Base-by-base conservation (phyloP, 1,140 invertebrate species). In the Onthophagus taurus region DNA sequence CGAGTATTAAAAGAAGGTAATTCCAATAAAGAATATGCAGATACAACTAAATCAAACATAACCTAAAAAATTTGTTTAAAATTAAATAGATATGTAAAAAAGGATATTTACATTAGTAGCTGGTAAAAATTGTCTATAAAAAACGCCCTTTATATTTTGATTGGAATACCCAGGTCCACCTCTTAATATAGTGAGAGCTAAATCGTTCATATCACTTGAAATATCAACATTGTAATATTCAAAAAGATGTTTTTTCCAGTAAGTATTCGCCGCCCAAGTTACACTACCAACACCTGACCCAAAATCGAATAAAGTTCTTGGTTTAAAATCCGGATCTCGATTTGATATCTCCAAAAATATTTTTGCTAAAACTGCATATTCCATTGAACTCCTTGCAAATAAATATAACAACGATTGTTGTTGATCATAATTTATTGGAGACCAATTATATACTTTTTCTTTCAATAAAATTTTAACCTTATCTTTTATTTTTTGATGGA, bases 281-380 rank as follows among this genome's bases (percentile, higher is more conserved):
- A 77, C 81, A 19, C 85, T 84, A 2, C 89, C 90, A 31, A 89
- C 64, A 11, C 90, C 91, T 33, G 89, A 92, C 4, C 91, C 91
- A 69, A 91, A 93, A 67, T 95, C 90, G 60, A 91, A 85, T 42
- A 90, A 71, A 42, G 78, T 80, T 45, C 68, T 66, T 0, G 90
- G 90, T 31, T 68, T 64, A 62, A 87, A 95, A n/a, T 76, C 49
- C 31, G 70, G 66, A 60, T 83, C 69, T 18, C 74, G 65, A 35
- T 57, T 53, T 47, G 66, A 66, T 31, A 93, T 81, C 71, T 94
- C 88, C 8, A 72, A 65, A 37, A 95, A 78, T 41, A 92, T 76
- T 55, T 68, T 75, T 41, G 64, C 55, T 17, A 90, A 58, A 5
- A 80, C 75, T 3, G 81, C 76, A 73, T 86, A 92, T 47, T 95